Evolutionary conservation across 2,113 vertebrate genomes (phyloP), one percentile per base, ranked within the genome.

Genomic region (Chaetops frenatus): DNA sequence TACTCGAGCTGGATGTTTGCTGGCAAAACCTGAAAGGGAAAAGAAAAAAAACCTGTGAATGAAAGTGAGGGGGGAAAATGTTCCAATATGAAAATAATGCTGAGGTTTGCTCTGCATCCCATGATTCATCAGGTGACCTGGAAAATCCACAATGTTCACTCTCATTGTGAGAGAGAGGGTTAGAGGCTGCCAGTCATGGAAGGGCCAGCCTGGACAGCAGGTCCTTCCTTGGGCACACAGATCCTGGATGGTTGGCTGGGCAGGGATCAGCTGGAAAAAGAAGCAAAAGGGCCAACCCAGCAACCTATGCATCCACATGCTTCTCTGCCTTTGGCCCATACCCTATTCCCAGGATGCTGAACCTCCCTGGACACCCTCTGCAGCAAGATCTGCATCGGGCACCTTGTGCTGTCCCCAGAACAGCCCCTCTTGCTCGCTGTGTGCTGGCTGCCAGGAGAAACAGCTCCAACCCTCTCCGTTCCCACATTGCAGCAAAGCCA

Each of bases 401-500:
- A 58, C 24, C 56, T 2, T 0, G 0, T 48, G 36, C 70, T 38
- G 40, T 64, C 64, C 57, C 50, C 74, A 70, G 0, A 83, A 36
- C 9, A 69, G 51, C 80, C 40, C 31, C 29, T 40, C 51, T 54
- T 74, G 38, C 66, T 76, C 14, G 1, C 66, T 73, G 53, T 1
- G 1, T 79, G 50, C 83, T 65, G 60, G 64, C 90, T 81, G 78
- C 76, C 92, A 94, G 92, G 23, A 88, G 65, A 45, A 87, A 23
- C 36, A 33, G 42, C 82, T 70, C 70, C 60, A 65, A 5, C 45
- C n/a, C 31, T 76, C 71, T 70, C 50, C 27, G 7, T 80, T 85
- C 83, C 97, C 96, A 92, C 89, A 92, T 2, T 69, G 90, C 86
- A 82, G 81, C 69, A 92, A 84, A 97, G 95, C 74, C 28, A 67